Evolutionary conservation across 2,888 invertebrate genomes (phyloP).

Genomic region (Drosophila formosana): DNA sequence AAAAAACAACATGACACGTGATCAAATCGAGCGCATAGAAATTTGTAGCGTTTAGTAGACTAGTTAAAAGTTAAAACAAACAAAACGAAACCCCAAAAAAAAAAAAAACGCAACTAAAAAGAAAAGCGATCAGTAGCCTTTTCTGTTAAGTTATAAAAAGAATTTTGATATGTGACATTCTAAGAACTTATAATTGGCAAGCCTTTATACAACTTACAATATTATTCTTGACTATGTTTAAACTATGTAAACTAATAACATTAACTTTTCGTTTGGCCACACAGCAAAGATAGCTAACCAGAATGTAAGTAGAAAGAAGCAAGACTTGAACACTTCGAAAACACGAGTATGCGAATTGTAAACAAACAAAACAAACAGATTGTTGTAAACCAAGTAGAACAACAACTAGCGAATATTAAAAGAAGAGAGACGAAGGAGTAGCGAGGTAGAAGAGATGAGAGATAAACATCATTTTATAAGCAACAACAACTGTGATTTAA

Average conservation of each 20-base stretch:
- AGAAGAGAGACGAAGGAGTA: slow-evolving; percentile 12
- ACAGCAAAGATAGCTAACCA: slow-evolving; percentile 33
- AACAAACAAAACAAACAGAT: slow-evolving; percentile 34
- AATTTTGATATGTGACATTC: slow-evolving; percentile 39
- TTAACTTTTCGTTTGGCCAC: slow-evolving; percentile 53
- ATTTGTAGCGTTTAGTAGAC: slow-evolving; percentile 64
- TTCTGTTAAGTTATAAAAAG: slow-evolving; percentile 33
- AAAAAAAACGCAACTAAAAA: slow-evolving; percentile 7
- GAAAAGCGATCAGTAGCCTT: slow-evolving; percentile 35
- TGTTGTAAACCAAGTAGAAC: slow-evolving; percentile 41
- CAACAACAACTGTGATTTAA: slow-evolving; percentile 79
- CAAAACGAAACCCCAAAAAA: slow-evolving; percentile 4
- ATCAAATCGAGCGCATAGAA: slow-evolving; percentile 70
- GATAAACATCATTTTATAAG: slow-evolving; percentile 76
- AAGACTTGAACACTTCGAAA: slow-evolving; percentile 81
- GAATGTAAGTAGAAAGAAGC: slow-evolving; percentile 42
- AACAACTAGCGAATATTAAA: slow-evolving; percentile 40
- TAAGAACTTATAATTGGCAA: slow-evolving; percentile 57
- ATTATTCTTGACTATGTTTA: slow-evolving; percentile 49
- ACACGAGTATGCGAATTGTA: slow-evolving; percentile 15
- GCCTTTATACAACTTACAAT: slow-evolving; percentile 60
- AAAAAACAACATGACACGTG: slow-evolving; percentile 67
- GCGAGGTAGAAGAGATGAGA: slow-evolving; percentile 16
- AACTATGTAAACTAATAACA: slow-evolving; percentile 39
- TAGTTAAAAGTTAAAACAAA: slow-evolving; percentile 32